Conservation (phyloP, 2,888 invertebrate species). For the Platerodrilus igneus region DNA sequence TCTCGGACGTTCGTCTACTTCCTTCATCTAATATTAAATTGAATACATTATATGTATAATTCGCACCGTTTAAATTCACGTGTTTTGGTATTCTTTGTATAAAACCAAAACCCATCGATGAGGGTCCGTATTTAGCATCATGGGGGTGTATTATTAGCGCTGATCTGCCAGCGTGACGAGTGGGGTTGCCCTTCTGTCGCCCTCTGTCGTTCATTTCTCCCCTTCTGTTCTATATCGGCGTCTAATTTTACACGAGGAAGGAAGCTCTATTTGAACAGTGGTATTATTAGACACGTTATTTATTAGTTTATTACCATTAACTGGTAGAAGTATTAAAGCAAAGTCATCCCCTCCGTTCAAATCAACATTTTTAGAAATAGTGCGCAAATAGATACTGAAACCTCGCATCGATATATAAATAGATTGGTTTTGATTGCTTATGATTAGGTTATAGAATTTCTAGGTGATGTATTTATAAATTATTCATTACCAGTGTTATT, state of each 20-base stretch:
- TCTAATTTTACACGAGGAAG: constrained; percentile 42
- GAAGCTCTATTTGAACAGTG: constrained; percentile 37
- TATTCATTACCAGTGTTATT: too few species aligned
- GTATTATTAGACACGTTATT: constrained; percentile 43
- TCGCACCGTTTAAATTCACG: too few species aligned
- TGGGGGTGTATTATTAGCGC: constrained; percentile 36
- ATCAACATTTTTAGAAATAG: constrained; percentile 36
- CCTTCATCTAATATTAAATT: too few species aligned
- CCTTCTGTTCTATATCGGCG: constrained; percentile 31
- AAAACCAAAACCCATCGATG: too few species aligned
- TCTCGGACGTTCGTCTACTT: too few species aligned
- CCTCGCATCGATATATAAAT: too few species aligned
- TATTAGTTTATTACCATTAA: constrained; percentile 43
- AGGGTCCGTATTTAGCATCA: constrained; percentile 32
- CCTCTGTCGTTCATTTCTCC: constrained; percentile 31
- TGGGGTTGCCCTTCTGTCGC: constrained; percentile 29
- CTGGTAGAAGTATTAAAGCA: constrained; percentile 32
- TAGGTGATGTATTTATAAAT: too few species aligned
- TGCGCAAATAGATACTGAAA: constrained; percentile 21
- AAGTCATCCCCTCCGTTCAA: too few species aligned
- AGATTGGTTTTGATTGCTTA: too few species aligned
- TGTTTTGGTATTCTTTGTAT: too few species aligned
- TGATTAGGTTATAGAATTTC: too few species aligned
- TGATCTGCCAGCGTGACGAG: constrained; percentile 31
- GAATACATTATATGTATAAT: too few species aligned